phyloP scores from a whole-genome alignment of 2,797 vertebrate genomes.

The Neomorphus geoffroyi region DNA sequence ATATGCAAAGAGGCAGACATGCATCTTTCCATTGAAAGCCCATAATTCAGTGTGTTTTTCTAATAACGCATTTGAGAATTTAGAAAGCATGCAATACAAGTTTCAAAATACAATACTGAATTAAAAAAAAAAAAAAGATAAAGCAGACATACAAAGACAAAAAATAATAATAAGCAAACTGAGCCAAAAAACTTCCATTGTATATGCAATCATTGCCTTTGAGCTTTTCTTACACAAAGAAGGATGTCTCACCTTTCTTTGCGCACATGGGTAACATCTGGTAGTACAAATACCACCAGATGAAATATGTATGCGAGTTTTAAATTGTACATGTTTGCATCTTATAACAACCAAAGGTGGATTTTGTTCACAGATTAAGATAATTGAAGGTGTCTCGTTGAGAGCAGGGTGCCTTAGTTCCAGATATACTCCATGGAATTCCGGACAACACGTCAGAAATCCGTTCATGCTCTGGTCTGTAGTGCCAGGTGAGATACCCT shows the following conservation, averaged over 20 bases:
- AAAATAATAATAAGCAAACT: conserved; percentile 4
- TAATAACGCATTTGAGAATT: conserved; percentile 34
- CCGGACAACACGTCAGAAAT: not conserved
- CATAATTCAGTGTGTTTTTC: conserved; percentile 31
- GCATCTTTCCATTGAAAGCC: conserved; percentile 3
- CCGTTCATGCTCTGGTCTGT: rapidly evolving
- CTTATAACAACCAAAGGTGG: not conserved
- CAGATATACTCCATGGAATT: not conserved
- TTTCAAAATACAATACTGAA: conserved; percentile 20
- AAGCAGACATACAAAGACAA: not conserved
- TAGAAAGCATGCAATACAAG: conserved; percentile 6
- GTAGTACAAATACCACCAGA: not conserved
- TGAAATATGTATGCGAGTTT: not conserved
- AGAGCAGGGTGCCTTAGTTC: not conserved
- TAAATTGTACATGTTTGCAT: not conserved
- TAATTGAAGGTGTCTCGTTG: not conserved
- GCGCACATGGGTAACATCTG: not conserved
- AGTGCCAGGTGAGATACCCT: not conserved
- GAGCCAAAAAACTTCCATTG: not conserved
- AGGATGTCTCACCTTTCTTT: not conserved
- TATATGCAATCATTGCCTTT: not conserved
- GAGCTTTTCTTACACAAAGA: not conserved
- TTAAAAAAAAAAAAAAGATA: conserved; percentile 1
- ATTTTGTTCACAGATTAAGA: not conserved
- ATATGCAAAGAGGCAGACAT: conserved; percentile 37